Evolutionary conservation across 2,113 vertebrate species (phyloP).

Genomic region (Amphilophus citrinellus): DNA sequence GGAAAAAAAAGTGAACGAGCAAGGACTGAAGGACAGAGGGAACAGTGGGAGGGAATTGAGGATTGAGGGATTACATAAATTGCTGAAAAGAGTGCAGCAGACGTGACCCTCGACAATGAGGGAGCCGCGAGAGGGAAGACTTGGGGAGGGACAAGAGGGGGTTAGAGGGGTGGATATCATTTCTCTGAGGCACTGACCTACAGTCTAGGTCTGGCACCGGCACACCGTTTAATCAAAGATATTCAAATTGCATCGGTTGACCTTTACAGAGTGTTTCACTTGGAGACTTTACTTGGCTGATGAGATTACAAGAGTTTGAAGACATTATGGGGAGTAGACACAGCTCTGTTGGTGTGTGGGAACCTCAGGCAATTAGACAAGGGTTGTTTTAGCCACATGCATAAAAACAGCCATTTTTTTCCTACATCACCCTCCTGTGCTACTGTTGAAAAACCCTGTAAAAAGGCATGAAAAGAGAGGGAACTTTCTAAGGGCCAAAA

Average conservation of each 20-base stretch:
- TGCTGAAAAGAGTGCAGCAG: slow-evolving; percentile 27
- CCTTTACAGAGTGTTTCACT: slow-evolving; percentile 68
- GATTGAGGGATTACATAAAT: slow-evolving; percentile 40
- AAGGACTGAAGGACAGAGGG: not conserved
- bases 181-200: slow-evolving; percentile 70
- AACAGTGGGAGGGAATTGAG: not conserved
- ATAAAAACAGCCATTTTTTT: not conserved
- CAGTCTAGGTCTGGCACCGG: slow-evolving; percentile 50
- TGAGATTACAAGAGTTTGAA: slow-evolving; percentile 61
- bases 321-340: slow-evolving; percentile 30
- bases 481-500: not conserved
- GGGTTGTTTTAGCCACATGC: not conserved
- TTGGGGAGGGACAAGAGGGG: slow-evolving; percentile 38
- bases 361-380: slow-evolving; percentile 34
- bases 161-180: slow-evolving; percentile 55
- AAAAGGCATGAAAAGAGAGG: not conserved
- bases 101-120: slow-evolving; percentile 42
- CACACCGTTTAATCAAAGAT: slow-evolving; percentile 73
- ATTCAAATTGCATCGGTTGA: slow-evolving; percentile 73
- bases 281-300: slow-evolving; percentile 42
- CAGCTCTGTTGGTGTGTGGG: not conserved
- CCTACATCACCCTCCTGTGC: not conserved
- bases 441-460: not conserved
- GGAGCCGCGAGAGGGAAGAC: slow-evolving; percentile 14
- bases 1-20: not conserved